Conservation (phyloP, 2,113 vertebrate genomes). For the Callopanchax toddi region DNA sequence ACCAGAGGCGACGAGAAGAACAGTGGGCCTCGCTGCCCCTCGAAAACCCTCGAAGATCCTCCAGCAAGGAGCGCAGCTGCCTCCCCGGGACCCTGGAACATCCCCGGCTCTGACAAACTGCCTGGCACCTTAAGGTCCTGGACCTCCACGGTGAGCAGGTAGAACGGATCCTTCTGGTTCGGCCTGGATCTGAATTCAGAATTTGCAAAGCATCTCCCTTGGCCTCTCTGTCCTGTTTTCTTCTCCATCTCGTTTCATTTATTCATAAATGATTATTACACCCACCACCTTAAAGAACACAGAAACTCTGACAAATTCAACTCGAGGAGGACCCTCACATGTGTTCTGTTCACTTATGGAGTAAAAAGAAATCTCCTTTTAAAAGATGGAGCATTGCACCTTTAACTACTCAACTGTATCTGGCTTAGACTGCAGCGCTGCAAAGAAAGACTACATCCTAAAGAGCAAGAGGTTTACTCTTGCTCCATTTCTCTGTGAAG, state of each 20-base stretch:
- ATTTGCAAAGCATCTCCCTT: slow-evolving; percentile 45
- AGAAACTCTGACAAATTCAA: slow-evolving; percentile 62
- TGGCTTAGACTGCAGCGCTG: slow-evolving; percentile 28
- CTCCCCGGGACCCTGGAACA: slow-evolving; percentile 89
- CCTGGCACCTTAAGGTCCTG: slow-evolving; percentile 87
- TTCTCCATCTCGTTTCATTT: slow-evolving; percentile 72
- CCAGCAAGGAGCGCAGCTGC: slow-evolving; percentile 83
- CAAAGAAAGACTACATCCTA: too few species aligned
- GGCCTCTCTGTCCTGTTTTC: slow-evolving; percentile 41
- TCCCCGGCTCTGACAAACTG: slow-evolving; percentile 90
- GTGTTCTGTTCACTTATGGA: slow-evolving; percentile 23
- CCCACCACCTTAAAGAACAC: slow-evolving; percentile 85
- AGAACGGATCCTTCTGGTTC: slow-evolving; percentile 64
- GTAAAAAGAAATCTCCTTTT: slow-evolving; percentile 74
- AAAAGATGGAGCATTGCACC: slow-evolving; percentile 39
- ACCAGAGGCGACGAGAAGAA: slow-evolving; percentile 78
- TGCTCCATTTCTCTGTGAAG: slow-evolving; percentile 54
- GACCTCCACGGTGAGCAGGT: slow-evolving; percentile 90
- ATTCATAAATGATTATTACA: slow-evolving; percentile 83
- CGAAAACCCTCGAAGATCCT: slow-evolving; percentile 70
- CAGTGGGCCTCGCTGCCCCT: slow-evolving; percentile 75
- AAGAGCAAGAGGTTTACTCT: slow-evolving; percentile 46
- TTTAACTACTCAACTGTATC: slow-evolving; percentile 43
- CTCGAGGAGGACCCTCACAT: slow-evolving; percentile 35
- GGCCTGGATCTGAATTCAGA: slow-evolving; percentile 34